Conservation (phyloP, 1,140 invertebrate genomes). For the Coenobita brevimanus region DNA sequence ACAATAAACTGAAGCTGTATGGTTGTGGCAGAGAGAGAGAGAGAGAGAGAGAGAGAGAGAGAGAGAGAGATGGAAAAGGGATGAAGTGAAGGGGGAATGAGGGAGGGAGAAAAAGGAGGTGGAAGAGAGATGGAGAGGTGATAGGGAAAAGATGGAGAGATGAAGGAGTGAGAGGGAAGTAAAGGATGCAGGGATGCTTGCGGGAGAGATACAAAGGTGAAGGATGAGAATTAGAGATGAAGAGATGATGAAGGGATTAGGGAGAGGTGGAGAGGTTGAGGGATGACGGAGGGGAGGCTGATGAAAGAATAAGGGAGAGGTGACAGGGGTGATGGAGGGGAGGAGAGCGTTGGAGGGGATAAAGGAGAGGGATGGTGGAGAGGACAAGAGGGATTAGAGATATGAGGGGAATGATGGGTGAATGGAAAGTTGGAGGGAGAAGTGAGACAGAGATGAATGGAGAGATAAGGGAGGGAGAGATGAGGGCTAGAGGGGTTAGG, state of each 20-base stretch:
- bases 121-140: background rate
- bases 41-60: conserved; percentile 7
- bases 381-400: too few relatives aligned
- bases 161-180: background rate
- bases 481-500: too few relatives aligned
- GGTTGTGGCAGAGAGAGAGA: conserved; percentile 1
- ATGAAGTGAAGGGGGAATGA: too few relatives aligned
- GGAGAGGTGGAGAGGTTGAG: background rate
- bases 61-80: conserved; percentile 2
- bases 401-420: too few relatives aligned
- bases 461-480: too few relatives aligned
- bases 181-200: background rate
- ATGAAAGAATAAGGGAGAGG: background rate
- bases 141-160: background rate
- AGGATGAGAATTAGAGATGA: background rate
- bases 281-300: too few relatives aligned
- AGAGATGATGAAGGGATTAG: background rate
- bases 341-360: too few relatives aligned
- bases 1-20: too few relatives aligned
- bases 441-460: background rate
- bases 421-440: background rate
- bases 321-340: background rate
- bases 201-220: background rate
- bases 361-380: too few relatives aligned
- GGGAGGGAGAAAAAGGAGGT: background rate